A percentile compares a stretch with the other conserved stretches of the same genome.
Evolutionary conservation across 2,888 invertebrate genomes (phyloP).

Genomic region (Meganola albula): DNA sequence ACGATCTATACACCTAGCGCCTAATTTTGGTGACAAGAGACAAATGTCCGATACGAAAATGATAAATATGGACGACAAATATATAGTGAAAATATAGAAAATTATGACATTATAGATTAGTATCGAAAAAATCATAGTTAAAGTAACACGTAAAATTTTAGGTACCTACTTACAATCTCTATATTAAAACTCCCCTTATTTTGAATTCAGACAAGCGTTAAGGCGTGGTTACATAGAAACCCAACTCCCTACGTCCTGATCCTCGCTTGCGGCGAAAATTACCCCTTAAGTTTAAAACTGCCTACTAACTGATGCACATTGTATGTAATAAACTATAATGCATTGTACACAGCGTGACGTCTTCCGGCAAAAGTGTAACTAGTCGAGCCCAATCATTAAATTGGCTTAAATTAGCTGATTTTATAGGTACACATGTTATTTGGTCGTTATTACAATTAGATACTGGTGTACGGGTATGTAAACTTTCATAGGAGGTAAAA

Average conservation of each 20-base stretch:
- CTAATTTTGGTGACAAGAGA: too few relatives aligned
- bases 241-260: constrained; percentile 53
- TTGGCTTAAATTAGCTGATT: constrained; percentile 16
- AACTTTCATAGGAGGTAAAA: too few relatives aligned
- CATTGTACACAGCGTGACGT: constrained; percentile 55
- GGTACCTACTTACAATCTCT: too few relatives aligned
- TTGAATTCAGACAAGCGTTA: constrained; percentile 44
- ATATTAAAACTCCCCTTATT: constrained; percentile 36
- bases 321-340: constrained; percentile 57
- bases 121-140: too few relatives aligned
- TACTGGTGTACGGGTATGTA: too few relatives aligned
- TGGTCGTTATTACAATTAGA: too few relatives aligned
- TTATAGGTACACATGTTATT: constrained; percentile 15
- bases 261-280: constrained; percentile 59
- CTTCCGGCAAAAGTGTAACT: constrained; percentile 51
- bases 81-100: too few relatives aligned
- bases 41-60: too few relatives aligned
- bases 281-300: constrained; percentile 54
- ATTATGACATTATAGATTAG: too few relatives aligned
- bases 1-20: too few relatives aligned
- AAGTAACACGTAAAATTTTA: too few relatives aligned
- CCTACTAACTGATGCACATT: constrained; percentile 58
- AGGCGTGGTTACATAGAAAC: constrained; percentile 61
- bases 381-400: constrained; percentile 27
- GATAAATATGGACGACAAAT: too few relatives aligned